phyloP scores from a whole-genome alignment of 2,113 vertebrate species.

The Setophaga kirtlandii region DNA sequence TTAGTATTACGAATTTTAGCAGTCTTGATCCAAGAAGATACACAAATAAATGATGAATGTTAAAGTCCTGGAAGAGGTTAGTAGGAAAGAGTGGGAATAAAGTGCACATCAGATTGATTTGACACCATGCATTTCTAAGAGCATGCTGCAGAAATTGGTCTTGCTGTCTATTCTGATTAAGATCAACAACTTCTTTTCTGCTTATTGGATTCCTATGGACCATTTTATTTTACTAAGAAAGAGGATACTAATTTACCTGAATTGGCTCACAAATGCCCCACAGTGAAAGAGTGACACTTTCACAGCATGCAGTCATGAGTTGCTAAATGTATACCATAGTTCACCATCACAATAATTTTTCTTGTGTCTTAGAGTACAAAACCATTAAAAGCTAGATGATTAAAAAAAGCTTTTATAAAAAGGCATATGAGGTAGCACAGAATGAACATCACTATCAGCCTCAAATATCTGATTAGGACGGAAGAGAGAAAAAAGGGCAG shows the following conservation, averaged over 20 bases:
- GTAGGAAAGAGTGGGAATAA: not conserved
- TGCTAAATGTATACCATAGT: not conserved
- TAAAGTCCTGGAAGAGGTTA: not conserved
- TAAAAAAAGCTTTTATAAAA: not conserved
- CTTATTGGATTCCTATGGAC: not conserved
- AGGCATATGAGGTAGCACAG: not conserved
- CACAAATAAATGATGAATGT: not conserved
- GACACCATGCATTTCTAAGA: not conserved
- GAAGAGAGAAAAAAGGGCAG: not conserved
- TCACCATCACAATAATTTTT: not conserved
- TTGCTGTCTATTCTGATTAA: conserved; percentile 14
- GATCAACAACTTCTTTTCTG: not conserved
- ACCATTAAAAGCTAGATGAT: not conserved
- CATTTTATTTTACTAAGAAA: not conserved
- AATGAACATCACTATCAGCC: not conserved
- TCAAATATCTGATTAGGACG: not conserved
- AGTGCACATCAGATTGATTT: not conserved
- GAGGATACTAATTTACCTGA: not conserved
- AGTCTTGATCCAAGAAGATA: not conserved
- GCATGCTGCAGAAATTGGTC: conserved; percentile 3
- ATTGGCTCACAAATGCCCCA: not conserved
- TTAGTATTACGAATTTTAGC: not conserved
- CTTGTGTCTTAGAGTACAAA: not conserved
- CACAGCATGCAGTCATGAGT: not conserved
- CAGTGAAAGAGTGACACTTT: not conserved